Conservation (phyloP, 2,888 invertebrate genomes). For the Leptopilina myrica region DNA sequence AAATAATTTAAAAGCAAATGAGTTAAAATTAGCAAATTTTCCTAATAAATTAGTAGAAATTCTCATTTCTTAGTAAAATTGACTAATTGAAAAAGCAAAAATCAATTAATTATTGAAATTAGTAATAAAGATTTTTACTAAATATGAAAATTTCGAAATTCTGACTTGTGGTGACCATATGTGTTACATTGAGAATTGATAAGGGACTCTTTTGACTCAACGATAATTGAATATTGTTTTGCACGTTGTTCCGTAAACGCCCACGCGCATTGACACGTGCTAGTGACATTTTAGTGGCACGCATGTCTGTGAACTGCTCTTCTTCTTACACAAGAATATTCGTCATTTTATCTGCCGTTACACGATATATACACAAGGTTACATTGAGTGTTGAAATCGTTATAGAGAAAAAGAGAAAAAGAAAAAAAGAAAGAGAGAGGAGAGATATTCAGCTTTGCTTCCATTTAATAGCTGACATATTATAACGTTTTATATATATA, state of each 20-base stretch:
- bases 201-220: background rate
- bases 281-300: background rate
- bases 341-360: conserved; percentile 30
- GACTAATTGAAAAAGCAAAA: no score
- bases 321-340: conserved; percentile 21
- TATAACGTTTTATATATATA: conserved; percentile 1
- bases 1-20: no score
- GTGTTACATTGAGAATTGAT: background rate
- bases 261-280: conserved; percentile 23
- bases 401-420: background rate
- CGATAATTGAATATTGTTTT: conserved; percentile 8
- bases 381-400: conserved; percentile 14
- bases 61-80: no score
- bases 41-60: no score
- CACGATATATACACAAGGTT: conserved; percentile 15
- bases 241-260: conserved; percentile 12
- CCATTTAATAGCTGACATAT: conserved; percentile 22
- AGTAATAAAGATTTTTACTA: no score
- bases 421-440: no score
- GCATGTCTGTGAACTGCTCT: conserved; percentile 5
- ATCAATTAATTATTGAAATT: no score
- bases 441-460: background rate
- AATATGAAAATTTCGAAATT: no score
- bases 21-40: no score
- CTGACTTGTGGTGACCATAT: no score